Evolutionary conservation across 2,888 invertebrate species (phyloP).

Genomic region (Polydrusus pterygomalis): DNA sequence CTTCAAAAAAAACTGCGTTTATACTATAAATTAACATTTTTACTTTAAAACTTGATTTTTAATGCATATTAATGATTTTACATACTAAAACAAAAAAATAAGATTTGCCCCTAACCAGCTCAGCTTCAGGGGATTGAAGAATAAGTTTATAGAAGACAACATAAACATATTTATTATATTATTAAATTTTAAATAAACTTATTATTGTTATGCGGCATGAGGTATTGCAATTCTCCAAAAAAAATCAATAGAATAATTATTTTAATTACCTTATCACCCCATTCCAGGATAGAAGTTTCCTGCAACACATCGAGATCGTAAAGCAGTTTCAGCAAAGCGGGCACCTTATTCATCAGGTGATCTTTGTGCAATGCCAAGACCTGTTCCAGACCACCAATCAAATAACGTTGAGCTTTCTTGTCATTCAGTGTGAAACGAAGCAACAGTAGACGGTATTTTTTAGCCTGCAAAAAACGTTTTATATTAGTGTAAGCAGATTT

Average conservation of each 20-base stretch:
- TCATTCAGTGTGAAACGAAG: conserved; percentile 89
- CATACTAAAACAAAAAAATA: no score
- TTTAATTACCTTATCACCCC: conserved; percentile 87
- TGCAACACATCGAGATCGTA: conserved; percentile 97
- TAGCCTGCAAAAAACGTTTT: conserved; percentile 47
- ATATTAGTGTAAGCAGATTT: no score
- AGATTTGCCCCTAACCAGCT: no score
- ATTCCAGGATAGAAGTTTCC: conserved; percentile 94
- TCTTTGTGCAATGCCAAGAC: conserved; percentile 88
- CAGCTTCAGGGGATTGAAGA: no score
- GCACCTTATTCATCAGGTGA: conserved; percentile 88
- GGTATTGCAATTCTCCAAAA: background rate
- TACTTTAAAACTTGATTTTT: no score
- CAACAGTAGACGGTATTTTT: conserved; percentile 85
- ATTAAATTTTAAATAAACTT: no score
- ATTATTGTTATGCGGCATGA: no score
- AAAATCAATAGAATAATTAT: background rate
- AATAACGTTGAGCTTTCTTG: conserved; percentile 90
- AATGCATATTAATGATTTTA: no score
- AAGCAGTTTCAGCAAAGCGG: conserved; percentile 78
- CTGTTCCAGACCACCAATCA: conserved; percentile 96
- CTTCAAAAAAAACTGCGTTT: no score
- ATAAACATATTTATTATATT: no score
- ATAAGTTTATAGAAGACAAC: no score
- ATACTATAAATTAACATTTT: no score